Conservation (phyloP, 2,888 invertebrate species). For the Brenthis ino region DNA sequence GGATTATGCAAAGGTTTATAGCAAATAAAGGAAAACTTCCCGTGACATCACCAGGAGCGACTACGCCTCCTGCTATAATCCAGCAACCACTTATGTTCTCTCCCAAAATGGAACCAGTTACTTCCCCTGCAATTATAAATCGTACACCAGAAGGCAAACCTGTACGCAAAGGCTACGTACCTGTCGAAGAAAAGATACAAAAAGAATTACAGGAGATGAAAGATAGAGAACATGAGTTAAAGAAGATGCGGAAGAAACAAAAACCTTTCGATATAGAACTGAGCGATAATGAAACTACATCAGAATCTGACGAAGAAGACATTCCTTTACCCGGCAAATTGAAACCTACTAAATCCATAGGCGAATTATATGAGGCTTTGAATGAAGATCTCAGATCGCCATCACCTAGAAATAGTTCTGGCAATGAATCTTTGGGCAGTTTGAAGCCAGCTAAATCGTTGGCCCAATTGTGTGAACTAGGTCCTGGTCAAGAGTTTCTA, state of each 20-base stretch:
- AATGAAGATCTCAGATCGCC: constrained; percentile 75
- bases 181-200: constrained; percentile 94
- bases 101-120: constrained; percentile 54
- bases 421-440: constrained; percentile 72
- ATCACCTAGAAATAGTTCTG: constrained; percentile 71
- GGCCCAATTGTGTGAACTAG: constrained; percentile 85
- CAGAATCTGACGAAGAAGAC: constrained; percentile 83
- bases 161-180: constrained; percentile 89
- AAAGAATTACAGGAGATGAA: constrained; percentile 93
- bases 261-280: constrained; percentile 85
- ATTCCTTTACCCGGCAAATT: constrained; percentile 83
- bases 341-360: constrained; percentile 85
- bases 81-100: constrained; percentile 69
- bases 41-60: constrained; percentile 54
- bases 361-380: constrained; percentile 84
- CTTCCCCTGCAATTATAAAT: constrained; percentile 65
- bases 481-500: constrained; percentile 83
- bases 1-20: constrained; percentile 93
- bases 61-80: constrained; percentile 58
- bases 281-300: constrained; percentile 81
- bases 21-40: constrained; percentile 89
- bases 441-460: constrained; percentile 86
- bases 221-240: constrained; percentile 89
- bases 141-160: constrained; percentile 84
- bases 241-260: constrained; percentile 84